Base-by-base conservation (phyloP, 2,888 invertebrate genomes). In the Ganaspis brasiliensis region DNA sequence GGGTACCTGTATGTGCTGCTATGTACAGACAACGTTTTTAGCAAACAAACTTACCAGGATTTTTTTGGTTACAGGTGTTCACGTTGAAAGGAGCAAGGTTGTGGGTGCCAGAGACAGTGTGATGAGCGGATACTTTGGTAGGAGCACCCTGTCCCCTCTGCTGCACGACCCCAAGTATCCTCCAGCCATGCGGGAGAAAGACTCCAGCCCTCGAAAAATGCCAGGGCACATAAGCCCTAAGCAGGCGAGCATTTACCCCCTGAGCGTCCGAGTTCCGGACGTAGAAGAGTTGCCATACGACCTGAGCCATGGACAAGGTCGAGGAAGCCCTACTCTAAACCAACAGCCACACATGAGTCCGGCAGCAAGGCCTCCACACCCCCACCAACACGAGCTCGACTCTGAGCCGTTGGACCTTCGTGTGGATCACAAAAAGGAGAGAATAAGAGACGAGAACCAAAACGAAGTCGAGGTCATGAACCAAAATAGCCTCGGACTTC, bases 171-270 rank as follows among this genome's bases (percentile, higher is more conserved):
- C 89, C 78, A 89, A 89, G 82, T 91, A 89, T 83, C 89, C 90
- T 79, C 89, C 94, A 94, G 96, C 94, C 92, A 96, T 96, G 95
- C 95, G 97, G 94, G 97, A 97, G 94, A 97, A 97, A 93, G 97
- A 97, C 94, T 96, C 97, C 92, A 96, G 96, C 91, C 97, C 97
- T 92, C 94, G 97, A 92, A 97, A 97, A 94, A 96, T 97, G 95
- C 93, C 95, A 82, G 94, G 94, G 74, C 93, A 94, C 89, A 93
- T 93, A 84, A 95, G 95, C 88, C 95, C 95, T 76, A 95, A 95
- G 91, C 95, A 95, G 91, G 95, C 95, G 81, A 94, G 95, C 84
- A 95, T 95, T 81, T 95, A 95, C 91, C 95, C 95, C 71, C 91
- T 95, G 85, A 92, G 93, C 73, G 93, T 94, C 83, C 92, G 95